Percentiles rank a stretch among this genome's conserved stretches.
These are phyloP conservation scores for Heliornis fulica DNA, from an alignment of 2,113 vertebrate species.

Conservation along the genomic window DNA sequence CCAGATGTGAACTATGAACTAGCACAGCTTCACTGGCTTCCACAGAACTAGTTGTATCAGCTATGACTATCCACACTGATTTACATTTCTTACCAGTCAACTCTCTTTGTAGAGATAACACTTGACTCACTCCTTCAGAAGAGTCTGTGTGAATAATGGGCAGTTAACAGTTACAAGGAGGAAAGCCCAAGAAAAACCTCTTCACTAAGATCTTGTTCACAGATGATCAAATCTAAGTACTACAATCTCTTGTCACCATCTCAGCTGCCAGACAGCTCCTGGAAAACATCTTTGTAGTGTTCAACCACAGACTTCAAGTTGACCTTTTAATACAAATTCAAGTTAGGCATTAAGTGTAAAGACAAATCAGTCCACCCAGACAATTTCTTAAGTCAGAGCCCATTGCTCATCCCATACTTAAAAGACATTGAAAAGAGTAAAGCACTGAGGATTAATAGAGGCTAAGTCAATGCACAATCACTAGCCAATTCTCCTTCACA, in stretches of 20 bases:
- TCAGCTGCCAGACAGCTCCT: not conserved
- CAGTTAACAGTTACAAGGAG: not conserved
- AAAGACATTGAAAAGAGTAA: not conserved
- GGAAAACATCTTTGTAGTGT: not conserved
- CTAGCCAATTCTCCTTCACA: not conserved
- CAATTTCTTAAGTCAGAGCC: not conserved
- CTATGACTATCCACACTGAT: not conserved
- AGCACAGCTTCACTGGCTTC: not conserved
- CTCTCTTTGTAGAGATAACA: not conserved
- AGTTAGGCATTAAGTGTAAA: not conserved
- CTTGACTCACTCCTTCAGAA: not conserved
- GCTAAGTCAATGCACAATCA: not conserved
- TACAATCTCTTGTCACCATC: not conserved
- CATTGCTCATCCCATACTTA: not conserved
- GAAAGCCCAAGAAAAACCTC: not conserved
- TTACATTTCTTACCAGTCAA: not conserved
- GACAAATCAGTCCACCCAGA: not conserved
- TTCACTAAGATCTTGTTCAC: not conserved
- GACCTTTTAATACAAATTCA: not conserved
- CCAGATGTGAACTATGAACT: accelerated
- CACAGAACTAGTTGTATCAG: not conserved
- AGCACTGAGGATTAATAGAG: not conserved
- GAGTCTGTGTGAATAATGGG: not conserved
- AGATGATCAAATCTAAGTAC: not conserved
- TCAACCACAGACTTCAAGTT: not conserved